Evolutionary conservation across 1,140 invertebrate genomes (phyloP), one percentile per base, ranked within the genome.

Genomic region (Mactra quadrangularis): DNA sequence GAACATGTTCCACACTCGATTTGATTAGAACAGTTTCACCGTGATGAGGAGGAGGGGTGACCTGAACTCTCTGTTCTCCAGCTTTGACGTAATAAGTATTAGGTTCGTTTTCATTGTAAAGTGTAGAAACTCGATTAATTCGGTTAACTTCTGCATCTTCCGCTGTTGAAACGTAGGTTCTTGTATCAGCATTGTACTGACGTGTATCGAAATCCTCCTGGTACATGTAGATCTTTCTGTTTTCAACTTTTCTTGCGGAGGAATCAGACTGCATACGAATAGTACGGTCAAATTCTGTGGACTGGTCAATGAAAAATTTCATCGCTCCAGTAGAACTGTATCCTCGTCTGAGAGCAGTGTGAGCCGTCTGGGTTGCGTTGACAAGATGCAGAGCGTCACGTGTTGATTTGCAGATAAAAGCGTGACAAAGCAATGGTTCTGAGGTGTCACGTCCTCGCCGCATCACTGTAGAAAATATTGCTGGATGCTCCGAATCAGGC

Each of bases 381-480:
- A 90, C 89, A 15, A 90, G 78, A 47, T 84, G 82, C 25, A 89
- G 38, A 27, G 87, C 88, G 50, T 86, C 84, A 27, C 83, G 66
- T 6, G 68, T 78, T 4, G 87, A 74, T 25, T 98, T 98, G 93
- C 98, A 99, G 88, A 99, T 98, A 92, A 99, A 99, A 35, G 97
- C 97, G 93, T 99, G 98, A 94, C 98, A 99, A 94, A 99, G 98
- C 17, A 99, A 94, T 17, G 99, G 90, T 76, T 99, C 99, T 86
- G 99, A 98, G n/a, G 98, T 98, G 3, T 96, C 97, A 53, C 98
- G 22, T 13, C 25, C 41, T 59, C 98, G 68, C 47, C 98, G 95
- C 60, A 99, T 93, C 59, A 99, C 99, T 71, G 97, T 97, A 38
- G 98, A 97, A 93, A 99, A 99, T 41, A 99, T 95, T 7, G 98